These are phyloP conservation scores for Pterois miles DNA, from an alignment of 2,797 vertebrate species.

Conservation along the genomic window DNA sequence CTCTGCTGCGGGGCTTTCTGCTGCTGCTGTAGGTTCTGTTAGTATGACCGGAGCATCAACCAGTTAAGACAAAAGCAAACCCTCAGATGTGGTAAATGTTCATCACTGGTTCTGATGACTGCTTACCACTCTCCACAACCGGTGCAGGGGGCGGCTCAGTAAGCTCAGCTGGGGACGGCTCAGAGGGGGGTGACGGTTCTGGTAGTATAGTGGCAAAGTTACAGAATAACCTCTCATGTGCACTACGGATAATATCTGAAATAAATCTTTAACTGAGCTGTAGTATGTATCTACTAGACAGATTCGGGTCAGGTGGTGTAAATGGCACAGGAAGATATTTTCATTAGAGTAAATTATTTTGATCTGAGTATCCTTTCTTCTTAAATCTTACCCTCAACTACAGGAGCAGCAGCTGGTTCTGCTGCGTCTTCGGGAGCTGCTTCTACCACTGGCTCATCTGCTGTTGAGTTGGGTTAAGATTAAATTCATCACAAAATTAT, in stretches of 20 bases:
- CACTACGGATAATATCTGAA: background rate
- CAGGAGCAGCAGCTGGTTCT: slow-evolving; percentile 41
- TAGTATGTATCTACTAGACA: background rate
- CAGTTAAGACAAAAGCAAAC: slow-evolving; percentile 29
- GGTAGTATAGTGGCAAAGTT: slow-evolving; percentile 32
- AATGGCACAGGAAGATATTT: background rate
- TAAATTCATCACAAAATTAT: background rate
- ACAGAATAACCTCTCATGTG: background rate
- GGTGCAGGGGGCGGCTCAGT: slow-evolving; percentile 35
- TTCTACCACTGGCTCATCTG: slow-evolving; percentile 59
- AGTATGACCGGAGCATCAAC: slow-evolving; percentile 25
- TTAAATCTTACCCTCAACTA: slow-evolving; percentile 63
- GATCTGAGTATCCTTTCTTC: background rate
- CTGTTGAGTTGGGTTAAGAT: slow-evolving; percentile 48
- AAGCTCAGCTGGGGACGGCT: slow-evolving; percentile 27
- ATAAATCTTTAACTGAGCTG: background rate
- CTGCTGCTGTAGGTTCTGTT: slow-evolving; percentile 65
- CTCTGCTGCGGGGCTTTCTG: slow-evolving; percentile 57
- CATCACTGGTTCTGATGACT: slow-evolving; percentile 3
- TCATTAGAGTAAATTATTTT: background rate
- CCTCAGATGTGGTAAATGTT: background rate
- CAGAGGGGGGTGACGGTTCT: slow-evolving; percentile 46
- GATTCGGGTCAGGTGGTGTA: background rate
- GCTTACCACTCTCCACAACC: slow-evolving; percentile 66
- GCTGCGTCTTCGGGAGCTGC: slow-evolving; percentile 40